These are phyloP conservation scores for Lasiurus borealis DNA, from an alignment of 2,113 vertebrate species.

Conservation along the genomic window DNA sequence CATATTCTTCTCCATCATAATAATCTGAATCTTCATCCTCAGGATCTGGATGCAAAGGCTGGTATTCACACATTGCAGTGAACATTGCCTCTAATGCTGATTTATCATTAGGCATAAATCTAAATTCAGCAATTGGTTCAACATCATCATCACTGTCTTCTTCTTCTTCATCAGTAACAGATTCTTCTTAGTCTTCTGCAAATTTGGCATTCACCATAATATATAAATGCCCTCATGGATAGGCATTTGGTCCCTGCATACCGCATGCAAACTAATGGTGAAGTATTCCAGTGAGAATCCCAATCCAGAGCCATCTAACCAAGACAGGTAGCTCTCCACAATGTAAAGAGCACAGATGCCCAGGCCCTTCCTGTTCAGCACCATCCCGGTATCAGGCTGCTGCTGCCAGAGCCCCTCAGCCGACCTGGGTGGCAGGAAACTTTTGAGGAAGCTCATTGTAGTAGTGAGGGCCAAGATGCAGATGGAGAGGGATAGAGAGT, in stretches of 20 bases:
- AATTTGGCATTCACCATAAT: slow-evolving; percentile 97
- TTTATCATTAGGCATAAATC: slow-evolving; percentile 95
- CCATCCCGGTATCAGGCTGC: slow-evolving; percentile 92
- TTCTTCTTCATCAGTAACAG: slow-evolving; percentile 88
- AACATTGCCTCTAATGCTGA: slow-evolving; percentile 96
- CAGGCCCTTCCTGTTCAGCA: slow-evolving; percentile 91
- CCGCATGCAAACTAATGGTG: slow-evolving; percentile 95
- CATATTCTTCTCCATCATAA: slow-evolving; percentile 96
- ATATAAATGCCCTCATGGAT: slow-evolving; percentile 95
- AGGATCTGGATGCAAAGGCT: slow-evolving; percentile 96
- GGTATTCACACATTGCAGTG: slow-evolving; percentile 97
- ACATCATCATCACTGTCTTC: slow-evolving; percentile 87
- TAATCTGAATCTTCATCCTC: slow-evolving; percentile 96
- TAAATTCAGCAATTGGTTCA: slow-evolving; percentile 93
- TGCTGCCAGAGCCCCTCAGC: slow-evolving; percentile 93
- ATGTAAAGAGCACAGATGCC: slow-evolving; percentile 95
- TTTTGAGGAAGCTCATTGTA: slow-evolving; percentile 87
- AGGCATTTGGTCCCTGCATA: slow-evolving; percentile 93
- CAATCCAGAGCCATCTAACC: slow-evolving; percentile 94
- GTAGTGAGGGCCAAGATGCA: accelerated
- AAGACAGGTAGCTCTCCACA: slow-evolving; percentile 94
- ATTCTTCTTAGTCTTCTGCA: slow-evolving; percentile 89
- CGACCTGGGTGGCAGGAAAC: slow-evolving; percentile 87
- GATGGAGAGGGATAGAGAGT: accelerated
- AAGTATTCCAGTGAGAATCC: slow-evolving; percentile 97